Base-by-base conservation (phyloP, 2,888 invertebrate species). In the Caenorhabditis sp. region DNA sequence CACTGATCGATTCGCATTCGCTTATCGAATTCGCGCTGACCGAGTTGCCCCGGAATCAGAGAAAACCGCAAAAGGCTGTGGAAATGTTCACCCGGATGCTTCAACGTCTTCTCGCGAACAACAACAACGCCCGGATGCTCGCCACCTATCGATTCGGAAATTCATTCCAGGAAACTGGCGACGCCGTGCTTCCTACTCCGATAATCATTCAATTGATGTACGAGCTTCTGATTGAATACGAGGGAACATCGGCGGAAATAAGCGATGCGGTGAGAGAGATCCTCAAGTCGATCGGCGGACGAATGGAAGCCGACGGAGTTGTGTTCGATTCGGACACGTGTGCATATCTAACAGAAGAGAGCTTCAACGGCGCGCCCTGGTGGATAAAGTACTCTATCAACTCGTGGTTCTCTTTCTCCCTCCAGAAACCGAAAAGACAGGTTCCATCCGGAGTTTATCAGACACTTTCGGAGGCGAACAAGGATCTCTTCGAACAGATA, bases 311-410 rank as follows among this genome's bases (percentile, higher is more conserved):
- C 9, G 66, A 52, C 2, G 15, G 39, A 27, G 20, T 46, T 0
- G 35, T 52, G 8, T 63, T 76, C 39, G 58, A 50, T 2, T 17
- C 15, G 2, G 55, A 52, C 7, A 53, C 62, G 0, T 17, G 32
- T 8, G 6, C n/a, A 0, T 55, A 41, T 27, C 17, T 76, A 9
- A 50, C 17, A 1, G 26, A 35, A 1, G 37, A 35, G 6, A 46
- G 15, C 1, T 68, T 76, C 43, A 76, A 70, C 22, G 13, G 5
- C 1, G 39, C 61, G 11, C 62, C 58, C 5, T 76, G 75, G 75
- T 76, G 75, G 75, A 46, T 76, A 0, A 76, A 76, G 26, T 76
- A 70, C 22, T 41, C 70, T 1, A 58, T 76, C 3, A 52, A 24
- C 37, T 15, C 68, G 0, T 76, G 70, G 68, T 65, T 43, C 32